Evolutionary conservation across 2,113 vertebrate species (phyloP).

Genomic region (Cacatua alba): DNA sequence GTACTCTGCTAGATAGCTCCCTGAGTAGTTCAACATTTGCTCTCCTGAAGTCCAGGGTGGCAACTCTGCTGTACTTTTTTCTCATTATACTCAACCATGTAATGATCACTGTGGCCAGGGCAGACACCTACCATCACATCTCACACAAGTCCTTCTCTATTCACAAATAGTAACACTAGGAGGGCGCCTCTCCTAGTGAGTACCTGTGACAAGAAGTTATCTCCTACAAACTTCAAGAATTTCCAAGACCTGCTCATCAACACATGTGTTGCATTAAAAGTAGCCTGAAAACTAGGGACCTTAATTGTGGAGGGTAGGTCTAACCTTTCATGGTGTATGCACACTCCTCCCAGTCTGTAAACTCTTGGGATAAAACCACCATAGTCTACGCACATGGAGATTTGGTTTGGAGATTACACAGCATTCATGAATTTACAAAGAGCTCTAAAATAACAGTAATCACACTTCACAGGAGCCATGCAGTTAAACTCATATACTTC

Average conservation of each 20-base stretch:
- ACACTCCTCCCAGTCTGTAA: background rate
- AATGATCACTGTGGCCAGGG: background rate
- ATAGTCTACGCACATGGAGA: background rate
- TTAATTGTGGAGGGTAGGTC: background rate
- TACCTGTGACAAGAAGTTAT: background rate
- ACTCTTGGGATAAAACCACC: background rate
- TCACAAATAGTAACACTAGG: background rate
- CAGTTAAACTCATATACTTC: conserved; percentile 6
- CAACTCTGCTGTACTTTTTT: background rate
- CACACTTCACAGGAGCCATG: background rate
- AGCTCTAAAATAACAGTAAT: background rate
- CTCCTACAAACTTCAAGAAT: background rate
- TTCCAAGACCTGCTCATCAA: background rate
- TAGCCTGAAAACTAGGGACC: background rate
- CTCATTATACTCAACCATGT: background rate
- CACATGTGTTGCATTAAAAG: background rate
- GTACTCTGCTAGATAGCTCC: background rate
- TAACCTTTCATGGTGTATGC: background rate
- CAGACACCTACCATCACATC: background rate
- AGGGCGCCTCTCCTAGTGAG: background rate
- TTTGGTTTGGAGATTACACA: background rate
- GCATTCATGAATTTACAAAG: background rate
- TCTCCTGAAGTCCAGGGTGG: background rate
- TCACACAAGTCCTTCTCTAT: background rate
- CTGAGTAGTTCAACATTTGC: background rate